Evolutionary conservation across 2,113 vertebrate species (phyloP).

Genomic region (Psittacula cyanocephala): DNA sequence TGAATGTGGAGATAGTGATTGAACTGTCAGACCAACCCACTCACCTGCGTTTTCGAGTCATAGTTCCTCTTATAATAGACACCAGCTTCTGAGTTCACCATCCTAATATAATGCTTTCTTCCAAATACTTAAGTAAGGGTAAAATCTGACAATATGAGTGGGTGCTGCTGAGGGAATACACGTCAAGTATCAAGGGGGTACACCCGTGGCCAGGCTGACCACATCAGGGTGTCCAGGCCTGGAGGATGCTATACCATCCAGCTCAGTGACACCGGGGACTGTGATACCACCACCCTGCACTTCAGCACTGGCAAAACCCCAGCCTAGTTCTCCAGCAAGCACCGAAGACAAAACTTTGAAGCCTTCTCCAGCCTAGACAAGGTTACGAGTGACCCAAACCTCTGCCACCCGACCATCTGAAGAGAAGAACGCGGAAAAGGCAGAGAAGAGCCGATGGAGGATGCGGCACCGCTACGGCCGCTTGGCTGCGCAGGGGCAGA

Average conservation of each 20-base stretch:
- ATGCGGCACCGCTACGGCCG: rapidly evolving
- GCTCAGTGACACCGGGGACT: neutral
- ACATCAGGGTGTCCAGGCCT: neutral
- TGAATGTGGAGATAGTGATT: neutral
- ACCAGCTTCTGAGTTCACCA: neutral
- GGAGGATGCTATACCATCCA: neutral
- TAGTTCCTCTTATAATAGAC: neutral
- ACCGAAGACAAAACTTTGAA: neutral
- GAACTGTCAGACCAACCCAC: neutral
- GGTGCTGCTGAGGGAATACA: neutral
- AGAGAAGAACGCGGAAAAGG: neutral
- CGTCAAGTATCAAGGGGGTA: neutral
- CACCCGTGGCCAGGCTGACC: rapidly evolving
- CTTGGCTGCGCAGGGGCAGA: no score
- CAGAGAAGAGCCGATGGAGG: rapidly evolving
- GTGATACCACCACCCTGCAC: neutral
- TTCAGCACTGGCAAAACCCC: neutral
- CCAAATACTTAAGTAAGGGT: neutral
- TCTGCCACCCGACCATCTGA: no score
- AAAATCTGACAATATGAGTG: neutral
- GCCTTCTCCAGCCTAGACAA: neutral
- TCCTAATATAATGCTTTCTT: neutral
- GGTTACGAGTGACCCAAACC: neutral
- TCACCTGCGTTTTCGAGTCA: neutral
- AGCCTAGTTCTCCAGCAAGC: neutral